Percentiles rank a stretch among this genome's conserved stretches.
Evolutionary conservation across 2,888 invertebrate genomes (phyloP).

Genomic region (Chloromyia formosa): DNA sequence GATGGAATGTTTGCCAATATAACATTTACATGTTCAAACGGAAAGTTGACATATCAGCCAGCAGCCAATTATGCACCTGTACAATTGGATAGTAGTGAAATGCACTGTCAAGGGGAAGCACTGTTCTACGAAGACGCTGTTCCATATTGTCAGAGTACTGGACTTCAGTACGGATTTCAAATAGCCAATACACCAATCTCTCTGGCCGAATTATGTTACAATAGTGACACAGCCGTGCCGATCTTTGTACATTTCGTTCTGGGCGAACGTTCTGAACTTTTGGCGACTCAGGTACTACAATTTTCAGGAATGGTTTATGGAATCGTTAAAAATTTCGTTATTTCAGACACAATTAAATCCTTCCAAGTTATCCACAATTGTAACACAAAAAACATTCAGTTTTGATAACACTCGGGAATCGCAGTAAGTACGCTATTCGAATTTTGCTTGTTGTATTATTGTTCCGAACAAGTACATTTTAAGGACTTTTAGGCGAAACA

Average conservation of each 20-base stretch:
- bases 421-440: neutral
- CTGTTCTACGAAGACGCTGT: neutral
- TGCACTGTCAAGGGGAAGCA: neutral
- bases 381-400: neutral
- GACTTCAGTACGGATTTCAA: neutral
- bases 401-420: neutral
- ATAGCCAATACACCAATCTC: neutral
- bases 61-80: neutral
- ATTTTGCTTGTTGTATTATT: too few relatives aligned
- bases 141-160: neutral
- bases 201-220: slow-evolving; percentile 9
- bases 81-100: neutral
- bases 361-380: neutral
- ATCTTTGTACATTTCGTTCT: slow-evolving; percentile 2
- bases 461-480: too few relatives aligned
- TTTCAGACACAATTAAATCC: neutral
- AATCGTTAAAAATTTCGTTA: neutral
- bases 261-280: neutral
- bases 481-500: too few relatives aligned
- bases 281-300: neutral
- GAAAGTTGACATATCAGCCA: neutral
- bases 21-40: neutral
- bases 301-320: neutral
- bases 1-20: neutral
- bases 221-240: neutral